Percentiles rank a stretch among this genome's conserved stretches.
These are phyloP conservation scores for Threskiornis aethiopicus DNA, from an alignment of 2,797 vertebrate species.

Conservation along the genomic window DNA sequence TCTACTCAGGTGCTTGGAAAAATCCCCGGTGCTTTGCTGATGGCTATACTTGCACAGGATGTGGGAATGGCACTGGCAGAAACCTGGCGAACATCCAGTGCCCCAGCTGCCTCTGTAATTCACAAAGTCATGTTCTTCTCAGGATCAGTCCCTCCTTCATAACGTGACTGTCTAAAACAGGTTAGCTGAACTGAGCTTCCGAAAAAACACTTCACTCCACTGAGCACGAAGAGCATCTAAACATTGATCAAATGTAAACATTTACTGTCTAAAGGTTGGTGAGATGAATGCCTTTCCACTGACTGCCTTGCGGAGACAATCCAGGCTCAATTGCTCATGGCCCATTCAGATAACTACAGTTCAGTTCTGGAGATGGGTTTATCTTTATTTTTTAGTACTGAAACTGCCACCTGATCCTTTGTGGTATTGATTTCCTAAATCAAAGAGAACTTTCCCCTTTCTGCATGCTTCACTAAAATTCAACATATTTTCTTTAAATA, in stretches of 20 bases:
- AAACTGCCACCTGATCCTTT: slow-evolving; percentile 30
- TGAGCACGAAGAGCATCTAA: not conserved
- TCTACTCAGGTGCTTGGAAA: not conserved
- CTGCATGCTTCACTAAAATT: not conserved
- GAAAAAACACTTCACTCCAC: not conserved
- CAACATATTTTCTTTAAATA: not conserved
- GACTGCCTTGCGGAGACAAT: not conserved
- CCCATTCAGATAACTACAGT: not conserved
- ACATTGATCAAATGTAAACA: not conserved
- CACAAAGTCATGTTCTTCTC: not conserved
- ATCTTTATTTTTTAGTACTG: slow-evolving; percentile 30
- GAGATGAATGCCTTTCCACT: not conserved
- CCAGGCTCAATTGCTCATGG: not conserved
- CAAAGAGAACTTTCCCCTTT: not conserved
- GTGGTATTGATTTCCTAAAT: slow-evolving; percentile 18
- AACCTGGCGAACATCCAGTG: not conserved
- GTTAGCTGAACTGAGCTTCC: not conserved
- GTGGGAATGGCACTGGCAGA: not conserved
- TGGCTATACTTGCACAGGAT: not conserved
- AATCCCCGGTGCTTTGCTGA: not conserved
- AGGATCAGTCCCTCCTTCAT: not conserved
- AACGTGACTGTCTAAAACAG: not conserved
- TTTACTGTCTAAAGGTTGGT: not conserved
- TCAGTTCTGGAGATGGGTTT: slow-evolving; percentile 29
- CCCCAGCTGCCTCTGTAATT: not conserved